Evolutionary conservation across 2,113 vertebrate genomes (phyloP), one percentile per base, ranked within the genome.

Genomic region (Elachura formosa): DNA sequence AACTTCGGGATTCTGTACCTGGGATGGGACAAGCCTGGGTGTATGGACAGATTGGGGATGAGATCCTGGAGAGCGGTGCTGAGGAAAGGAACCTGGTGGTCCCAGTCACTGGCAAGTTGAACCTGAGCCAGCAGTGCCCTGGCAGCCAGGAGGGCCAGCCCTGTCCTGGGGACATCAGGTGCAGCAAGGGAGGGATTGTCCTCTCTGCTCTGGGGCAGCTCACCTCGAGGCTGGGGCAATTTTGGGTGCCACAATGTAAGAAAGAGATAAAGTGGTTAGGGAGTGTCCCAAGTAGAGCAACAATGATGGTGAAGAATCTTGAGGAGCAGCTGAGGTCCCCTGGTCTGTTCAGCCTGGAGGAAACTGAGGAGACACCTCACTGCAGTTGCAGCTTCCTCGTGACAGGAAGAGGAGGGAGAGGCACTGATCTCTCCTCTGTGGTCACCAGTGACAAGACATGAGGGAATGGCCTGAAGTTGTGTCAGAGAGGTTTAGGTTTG

Each of bases 101-200:
- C 34, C 59, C 56, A 12, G 34, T 28, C 0, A 0, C 0, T 38
- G 49, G 1, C 49, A 40, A 40, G 5, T 1, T 48, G 4, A 40
- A 29, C 6, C 4, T 2, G 19, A 69, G 34, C 0, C 34, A 41
- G 29, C 51, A 66, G 51, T 26, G 62, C 31, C 54, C 45, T 29
- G 36, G 25, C 29, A 69, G 54, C 64, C 64, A 69, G 29, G 31
- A 8, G 45, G 11, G 15, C 6, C 10, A 69, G 3, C 3, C 28
- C 18, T 69, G 52, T 49, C 54, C 64, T 81, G 24, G 34, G 51
- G 0, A 5, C 64, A 29, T 41, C 54, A 69, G 64, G 64, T 15
- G 29, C 78, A 81, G 43, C 43, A 58, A 49, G 52, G 29, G 54
- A 41, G 31, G 45, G 45, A 59, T 71, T 71, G 66, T 71, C 31